Evolutionary conservation across 2,113 vertebrate species (phyloP).

Genomic region (Scalopus aquaticus): DNA sequence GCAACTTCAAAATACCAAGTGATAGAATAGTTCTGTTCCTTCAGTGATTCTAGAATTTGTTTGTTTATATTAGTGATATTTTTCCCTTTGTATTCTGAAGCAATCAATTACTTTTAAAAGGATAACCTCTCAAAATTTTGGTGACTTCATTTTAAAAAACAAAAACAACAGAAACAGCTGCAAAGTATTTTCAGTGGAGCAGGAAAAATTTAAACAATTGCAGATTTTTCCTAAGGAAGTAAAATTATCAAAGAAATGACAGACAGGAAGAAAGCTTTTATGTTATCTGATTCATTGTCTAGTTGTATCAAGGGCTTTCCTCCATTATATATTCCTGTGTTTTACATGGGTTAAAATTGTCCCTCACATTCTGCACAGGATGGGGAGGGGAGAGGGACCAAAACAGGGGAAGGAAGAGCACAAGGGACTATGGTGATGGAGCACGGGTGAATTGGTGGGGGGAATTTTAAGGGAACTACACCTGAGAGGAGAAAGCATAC

Average conservation of each 20-base stretch:
- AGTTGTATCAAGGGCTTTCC: conserved; percentile 16
- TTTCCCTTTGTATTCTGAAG: not conserved
- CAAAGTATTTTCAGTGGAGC: conserved; percentile 23
- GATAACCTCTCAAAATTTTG: not conserved
- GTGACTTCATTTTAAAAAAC: not conserved
- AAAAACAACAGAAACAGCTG: conserved; percentile 51
- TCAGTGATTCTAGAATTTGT: conserved; percentile 7
- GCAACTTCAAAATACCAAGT: not conserved
- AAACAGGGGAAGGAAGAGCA: too few species aligned
- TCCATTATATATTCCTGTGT: not conserved
- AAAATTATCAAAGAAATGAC: conserved; percentile 53
- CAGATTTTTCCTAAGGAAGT: conserved; percentile 52
- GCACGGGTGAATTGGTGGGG: too few species aligned
- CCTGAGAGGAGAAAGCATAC: too few species aligned
- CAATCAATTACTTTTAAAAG: not conserved
- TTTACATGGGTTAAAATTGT: not conserved
- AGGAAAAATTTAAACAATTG: conserved; percentile 29
- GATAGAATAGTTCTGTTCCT: conserved; percentile 3
- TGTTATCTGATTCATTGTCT: conserved; percentile 40
- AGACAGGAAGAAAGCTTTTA: conserved; percentile 14
- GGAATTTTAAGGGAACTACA: too few species aligned
- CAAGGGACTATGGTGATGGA: too few species aligned
- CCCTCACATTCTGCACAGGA: too few species aligned
- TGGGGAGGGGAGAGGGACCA: too few species aligned
- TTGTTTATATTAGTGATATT: not conserved